Base-by-base conservation (phyloP, 2,113 vertebrate genomes). In the Solea senegalensis region DNA sequence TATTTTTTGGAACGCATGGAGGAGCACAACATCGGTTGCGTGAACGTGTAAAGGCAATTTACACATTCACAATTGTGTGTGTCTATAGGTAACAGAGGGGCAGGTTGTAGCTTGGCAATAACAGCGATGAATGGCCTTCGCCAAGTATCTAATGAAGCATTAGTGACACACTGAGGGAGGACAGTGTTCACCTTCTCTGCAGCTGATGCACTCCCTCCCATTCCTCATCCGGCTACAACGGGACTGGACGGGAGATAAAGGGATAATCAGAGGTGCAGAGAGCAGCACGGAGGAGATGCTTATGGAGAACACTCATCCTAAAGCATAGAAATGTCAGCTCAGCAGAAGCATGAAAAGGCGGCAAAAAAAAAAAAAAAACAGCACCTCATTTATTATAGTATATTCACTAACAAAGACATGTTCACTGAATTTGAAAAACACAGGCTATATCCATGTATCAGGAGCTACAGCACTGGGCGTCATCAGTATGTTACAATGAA, bases 61-160 rank as follows among this genome's bases (percentile, higher is more conserved):
- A 13, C 45, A 39, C 13, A 67, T 21, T 21, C 21, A 48, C 21
- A 53, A 15, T 49, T 43, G 39, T 21, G 41, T n/a, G 46, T 15
- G 15, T 39, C 21, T 21, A 21, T 48, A 82, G 49, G 49, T 57
- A 58, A 71, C 14, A 12, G 28, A 28, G 66, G 74, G 46, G 62
- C 44, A 41, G 12, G 3, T 83, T 83, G 87, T 43, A 78, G 76
- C 65, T 57, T 49, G 65, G 87, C 51, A 79, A 91, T 88, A 90
- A 86, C 80, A 70, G 84, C 82, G 8, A 90, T 86, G 76, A 90
- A 86, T 76, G 53, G 82, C 76, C 21, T 74, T 69, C 56, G 55
- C 74, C 67, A 58, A 79, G 74, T 44, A 67, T 83, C 82, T 88
- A 89, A 92, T 86, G 86, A 89, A 83, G 82, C 82, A 86, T 89